Conservation (phyloP, 1,140 invertebrate species). For the Mylabris phalerata region DNA sequence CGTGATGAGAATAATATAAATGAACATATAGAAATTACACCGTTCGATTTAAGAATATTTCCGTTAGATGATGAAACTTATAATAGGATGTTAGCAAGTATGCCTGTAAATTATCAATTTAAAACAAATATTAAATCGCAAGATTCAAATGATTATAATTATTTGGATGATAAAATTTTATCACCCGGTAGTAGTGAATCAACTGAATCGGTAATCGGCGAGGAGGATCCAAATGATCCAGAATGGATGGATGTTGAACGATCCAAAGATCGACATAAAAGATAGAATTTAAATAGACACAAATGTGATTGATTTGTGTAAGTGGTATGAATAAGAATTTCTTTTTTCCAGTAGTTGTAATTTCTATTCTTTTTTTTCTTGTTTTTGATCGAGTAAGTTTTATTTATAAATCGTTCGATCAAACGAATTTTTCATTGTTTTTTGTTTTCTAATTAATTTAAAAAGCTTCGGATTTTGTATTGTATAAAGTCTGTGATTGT, state of each 20-base stretch:
- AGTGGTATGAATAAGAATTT: not conserved
- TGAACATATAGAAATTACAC: conserved; percentile 43
- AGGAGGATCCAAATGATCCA: conserved; percentile 73
- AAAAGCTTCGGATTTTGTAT: conserved; percentile 34
- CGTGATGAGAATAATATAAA: conserved; percentile 42
- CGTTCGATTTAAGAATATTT: conserved; percentile 68
- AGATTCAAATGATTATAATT: conserved; percentile 19
- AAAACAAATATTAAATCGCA: conserved; percentile 37
- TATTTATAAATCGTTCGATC: conserved; percentile 4
- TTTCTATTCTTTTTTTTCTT: conserved; percentile 2
- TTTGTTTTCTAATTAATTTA: not conserved
- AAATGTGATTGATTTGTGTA: not conserved
- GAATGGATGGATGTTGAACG: conserved; percentile 57
- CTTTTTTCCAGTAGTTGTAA: not conserved
- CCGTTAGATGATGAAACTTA: conserved; percentile 65
- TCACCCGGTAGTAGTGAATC: conserved; percentile 49
- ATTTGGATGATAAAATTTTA: conserved; percentile 23
- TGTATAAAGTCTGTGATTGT: conserved; percentile 34
- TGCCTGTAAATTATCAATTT: conserved; percentile 55
- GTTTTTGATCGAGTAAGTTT: not conserved
- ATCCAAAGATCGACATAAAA: conserved; percentile 30
- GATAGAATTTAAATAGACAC: conserved; percentile 18
- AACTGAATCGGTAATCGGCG: conserved; percentile 54
- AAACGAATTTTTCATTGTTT: not conserved
- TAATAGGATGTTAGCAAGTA: conserved; percentile 59